These are phyloP conservation scores for Barnardius zonarius DNA, from an alignment of 2,113 vertebrate genomes.

Conservation along the genomic window DNA sequence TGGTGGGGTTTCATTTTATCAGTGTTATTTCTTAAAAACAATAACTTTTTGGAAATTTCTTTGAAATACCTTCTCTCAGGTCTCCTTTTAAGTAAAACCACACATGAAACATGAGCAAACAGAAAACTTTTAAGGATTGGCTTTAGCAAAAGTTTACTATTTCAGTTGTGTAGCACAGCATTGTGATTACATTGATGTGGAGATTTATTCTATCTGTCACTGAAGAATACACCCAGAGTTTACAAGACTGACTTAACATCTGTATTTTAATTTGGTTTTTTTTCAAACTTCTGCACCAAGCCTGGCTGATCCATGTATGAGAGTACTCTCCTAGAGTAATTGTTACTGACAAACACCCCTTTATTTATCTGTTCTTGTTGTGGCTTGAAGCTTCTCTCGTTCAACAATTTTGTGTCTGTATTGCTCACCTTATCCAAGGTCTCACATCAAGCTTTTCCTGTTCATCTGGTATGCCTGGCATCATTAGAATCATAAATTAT, in stretches of 20 bases:
- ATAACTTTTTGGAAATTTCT: slow-evolving; percentile 3
- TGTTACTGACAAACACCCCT: not conserved
- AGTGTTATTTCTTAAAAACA: not conserved
- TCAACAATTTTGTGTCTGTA: not conserved
- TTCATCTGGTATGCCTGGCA: not conserved
- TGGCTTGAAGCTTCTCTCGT: not conserved
- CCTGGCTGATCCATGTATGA: not conserved
- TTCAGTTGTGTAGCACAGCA: not conserved
- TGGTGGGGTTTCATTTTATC: slow-evolving; percentile 6
- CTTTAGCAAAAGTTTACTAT: not conserved
- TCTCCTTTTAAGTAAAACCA: slow-evolving; percentile 55
- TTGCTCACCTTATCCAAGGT: not conserved
- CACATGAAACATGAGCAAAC: not conserved
- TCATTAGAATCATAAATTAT: slow-evolving; percentile 39
- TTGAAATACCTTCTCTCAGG: slow-evolving; percentile 26
- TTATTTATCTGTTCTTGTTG: not conserved
- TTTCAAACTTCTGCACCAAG: not conserved
- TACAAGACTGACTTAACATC: not conserved
- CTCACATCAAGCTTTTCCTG: not conserved
- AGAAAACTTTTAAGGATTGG: not conserved
- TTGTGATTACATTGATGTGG: not conserved
- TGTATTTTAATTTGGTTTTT: not conserved
- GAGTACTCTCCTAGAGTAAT: not conserved
- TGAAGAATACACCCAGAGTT: not conserved
- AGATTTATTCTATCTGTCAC: not conserved